Base-by-base conservation (phyloP, 2,888 invertebrate genomes). In the Odiellus spinosus region DNA sequence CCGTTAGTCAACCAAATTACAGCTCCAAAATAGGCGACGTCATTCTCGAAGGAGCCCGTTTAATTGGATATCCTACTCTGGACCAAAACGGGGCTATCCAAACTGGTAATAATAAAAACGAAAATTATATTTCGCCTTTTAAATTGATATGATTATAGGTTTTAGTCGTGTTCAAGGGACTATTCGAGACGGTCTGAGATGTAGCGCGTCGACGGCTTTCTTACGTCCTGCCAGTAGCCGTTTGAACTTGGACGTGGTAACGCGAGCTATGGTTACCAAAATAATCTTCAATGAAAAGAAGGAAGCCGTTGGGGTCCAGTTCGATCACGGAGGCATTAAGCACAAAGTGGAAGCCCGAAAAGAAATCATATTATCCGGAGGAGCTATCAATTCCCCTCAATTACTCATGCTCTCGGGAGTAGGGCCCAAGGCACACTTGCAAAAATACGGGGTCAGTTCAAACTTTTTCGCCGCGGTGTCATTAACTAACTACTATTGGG, bases 161-260 rank as follows among this genome's bases (percentile, higher is more conserved):
- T 87, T 86, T 59, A 85, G 85, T 84, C 78, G 85, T 38, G 82
- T 85, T 0, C 87, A 87, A 64, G 87, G 85, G 21, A 87, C 84
- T 0, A 78, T 81, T 57, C 74, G 80, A 57, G 83, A 86, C 15
- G 87, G 87, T 0, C 79, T 84, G 34, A 73, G 90, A 1, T 88
- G 88, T 61, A 86, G 85, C 4, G 82, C 86, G 0, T 78, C 83
- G 0, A 87, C 87, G 68, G 86, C 87, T 0, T 90, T 87, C 58
- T 64, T 90, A 2, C 70, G 86, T 46, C 82, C 88, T 0, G 79
- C 81, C 0, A 73, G 84, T 45, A 69, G 82, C 3, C 71, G 88
- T 1, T 72, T 74, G 12, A 88, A 88, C 61, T 69, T 90, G 1
- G 83, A 88, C 61, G 75, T 90, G 11, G 78, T 85, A 0, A 81